Percentiles rank a stretch among this genome's conserved stretches.
These are phyloP conservation scores for Columbina picui DNA, from an alignment of 2,113 vertebrate genomes.

Conservation along the genomic window DNA sequence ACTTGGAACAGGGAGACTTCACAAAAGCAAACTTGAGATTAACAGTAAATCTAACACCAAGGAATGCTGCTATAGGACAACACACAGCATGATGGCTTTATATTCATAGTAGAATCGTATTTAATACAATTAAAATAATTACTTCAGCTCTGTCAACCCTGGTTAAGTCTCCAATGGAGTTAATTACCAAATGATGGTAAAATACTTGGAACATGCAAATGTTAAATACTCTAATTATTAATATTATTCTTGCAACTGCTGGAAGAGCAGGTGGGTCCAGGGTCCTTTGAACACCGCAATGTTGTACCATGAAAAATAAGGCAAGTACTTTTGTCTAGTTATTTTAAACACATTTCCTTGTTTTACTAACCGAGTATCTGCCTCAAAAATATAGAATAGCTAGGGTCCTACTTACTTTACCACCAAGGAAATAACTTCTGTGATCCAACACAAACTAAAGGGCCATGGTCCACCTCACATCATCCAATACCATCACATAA, in stretches of 20 bases:
- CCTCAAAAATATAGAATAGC: not conserved
- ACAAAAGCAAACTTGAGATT: not conserved
- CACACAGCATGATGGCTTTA: not conserved
- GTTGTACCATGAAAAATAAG: not conserved
- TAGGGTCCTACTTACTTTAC: not conserved
- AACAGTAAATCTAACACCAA: not conserved
- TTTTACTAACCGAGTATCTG: not conserved
- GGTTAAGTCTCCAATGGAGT: not conserved
- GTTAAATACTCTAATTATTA: slow-evolving; percentile 27
- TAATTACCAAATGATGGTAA: slow-evolving; percentile 36
- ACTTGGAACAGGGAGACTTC: not conserved
- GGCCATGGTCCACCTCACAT: not conserved
- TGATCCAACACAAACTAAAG: not conserved
- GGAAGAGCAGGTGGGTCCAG: not conserved
- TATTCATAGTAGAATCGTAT: not conserved
- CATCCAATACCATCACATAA: not conserved
- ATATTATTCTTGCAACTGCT: not conserved
- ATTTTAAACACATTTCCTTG: not conserved
- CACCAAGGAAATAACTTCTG: not conserved
- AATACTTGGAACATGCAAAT: slow-evolving; percentile 15
- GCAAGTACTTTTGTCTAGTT: not conserved
- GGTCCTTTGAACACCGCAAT: not conserved
- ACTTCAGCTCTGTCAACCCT: slow-evolving; percentile 2
- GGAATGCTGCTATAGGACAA: not conserved
- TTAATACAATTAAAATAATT: slow-evolving; percentile 54